phyloP scores from a whole-genome alignment of 2,888 invertebrate species.

The Melinaea menophilus region DNA sequence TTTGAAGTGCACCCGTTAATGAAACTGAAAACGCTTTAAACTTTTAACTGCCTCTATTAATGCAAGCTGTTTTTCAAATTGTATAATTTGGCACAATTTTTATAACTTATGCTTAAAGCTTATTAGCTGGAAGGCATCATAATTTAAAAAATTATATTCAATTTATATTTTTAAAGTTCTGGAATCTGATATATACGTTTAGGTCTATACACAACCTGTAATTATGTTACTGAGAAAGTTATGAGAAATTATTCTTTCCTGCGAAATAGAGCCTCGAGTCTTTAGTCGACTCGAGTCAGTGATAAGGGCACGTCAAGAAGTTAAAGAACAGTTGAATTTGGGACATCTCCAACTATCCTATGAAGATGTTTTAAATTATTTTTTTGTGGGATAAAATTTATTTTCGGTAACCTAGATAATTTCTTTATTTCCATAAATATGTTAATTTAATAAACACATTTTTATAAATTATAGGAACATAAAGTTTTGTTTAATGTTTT shows the following conservation, averaged over 20 bases:
- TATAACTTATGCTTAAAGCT: slow-evolving; percentile 35
- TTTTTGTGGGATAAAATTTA: too few relatives aligned
- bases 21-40: slow-evolving; percentile 70
- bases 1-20: slow-evolving; percentile 72
- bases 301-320: slow-evolving; percentile 10
- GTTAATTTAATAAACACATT: too few relatives aligned
- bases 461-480: too few relatives aligned
- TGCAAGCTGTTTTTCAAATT: slow-evolving; percentile 74
- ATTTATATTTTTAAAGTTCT: too few relatives aligned
- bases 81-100: slow-evolving; percentile 65
- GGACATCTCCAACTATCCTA: slow-evolving; percentile 2
- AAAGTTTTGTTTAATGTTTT: too few relatives aligned
- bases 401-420: too few relatives aligned
- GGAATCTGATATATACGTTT: too few relatives aligned
- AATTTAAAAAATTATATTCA: too few relatives aligned
- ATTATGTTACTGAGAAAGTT: too few relatives aligned
- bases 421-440: too few relatives aligned
- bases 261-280: slow-evolving; percentile 23
- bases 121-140: not conserved
- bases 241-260: slow-evolving; percentile 29
- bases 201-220: too few relatives aligned
- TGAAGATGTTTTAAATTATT: too few relatives aligned
- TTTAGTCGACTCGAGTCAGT: not conserved
- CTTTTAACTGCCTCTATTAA: slow-evolving; percentile 70
- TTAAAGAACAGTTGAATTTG: slow-evolving; percentile 31